Base-by-base conservation (phyloP, 2,797 vertebrate species). In the Semotilus atromaculatus region DNA sequence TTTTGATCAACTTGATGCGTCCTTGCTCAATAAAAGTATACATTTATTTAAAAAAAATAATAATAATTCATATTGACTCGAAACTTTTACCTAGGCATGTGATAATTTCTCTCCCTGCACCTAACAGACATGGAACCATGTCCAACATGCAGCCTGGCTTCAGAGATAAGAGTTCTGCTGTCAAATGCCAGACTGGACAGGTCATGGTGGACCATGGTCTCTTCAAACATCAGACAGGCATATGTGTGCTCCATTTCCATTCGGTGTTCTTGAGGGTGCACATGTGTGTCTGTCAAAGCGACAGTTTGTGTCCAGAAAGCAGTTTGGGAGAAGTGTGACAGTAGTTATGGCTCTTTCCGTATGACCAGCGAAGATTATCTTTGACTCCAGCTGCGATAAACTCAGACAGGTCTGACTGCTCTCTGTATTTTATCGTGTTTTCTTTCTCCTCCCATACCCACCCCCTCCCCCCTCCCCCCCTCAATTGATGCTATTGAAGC, bases 161-260 rank as follows among this genome's bases (percentile, higher is more conserved):
- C 23, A 19, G 89, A 92, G 93, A 94, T 92, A 93, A 93, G 90
- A 75, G 18, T 34, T 51, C 38, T 43, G 85, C 53, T 86, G 81
- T 88, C 73, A 89, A 87, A 89, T 91, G 86, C 76, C 86, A 89
- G 73, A 48, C 85, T 90, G 82, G 90, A 82, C 55, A 71, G 1
- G 60, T 66, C 58, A 48, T 43, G 68, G 45, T 40, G 23, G 72
- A 62, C 55, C 74, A 82, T 7, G 18, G 51, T 53, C 29, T 83
- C 26, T n/a, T 26, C 5, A 60, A 55, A 66, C 53, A 38, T 80
- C 75, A 36, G 81, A 81, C 58, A 80, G 40, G 40, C 18, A 38
- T 72, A 43, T 64, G 31, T 70, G n/a, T 14, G 36, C 23, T 45
- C 29, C 43, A 66, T 36, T 81, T 48, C 16, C 67, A 36, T 40